Base-by-base conservation (phyloP, 2,797 vertebrate genomes). In the Kryptolebias ocellatus region DNA sequence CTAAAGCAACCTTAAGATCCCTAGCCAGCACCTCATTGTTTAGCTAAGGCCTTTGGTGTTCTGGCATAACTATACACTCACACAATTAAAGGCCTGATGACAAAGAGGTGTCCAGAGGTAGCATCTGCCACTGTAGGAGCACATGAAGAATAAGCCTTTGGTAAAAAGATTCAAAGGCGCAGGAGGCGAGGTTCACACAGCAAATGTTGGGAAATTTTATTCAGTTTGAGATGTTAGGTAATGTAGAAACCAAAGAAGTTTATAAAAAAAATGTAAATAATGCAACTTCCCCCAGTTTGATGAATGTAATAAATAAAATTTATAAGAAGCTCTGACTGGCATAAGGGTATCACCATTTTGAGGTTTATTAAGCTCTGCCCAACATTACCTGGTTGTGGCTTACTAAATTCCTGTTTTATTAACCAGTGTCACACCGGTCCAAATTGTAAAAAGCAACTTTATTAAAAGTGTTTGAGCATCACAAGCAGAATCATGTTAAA, bases 1-100 rank as follows among this genome's bases (percentile, higher is more conserved):
- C 27, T 66, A 57, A 77, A 61, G 44, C 52, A 71, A 39, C 31
- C 45, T 24, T 80, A 78, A 76, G 74, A 87, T 80, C 78, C 31
- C 2, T 20, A 61, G 79, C 82, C 81, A 83, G 59, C 54, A 60
- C 78, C 53, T 72, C 20, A 69, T 80, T 42, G 1, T 79, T 87
- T 60, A 59, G 72, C 72, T 80, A 44, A 79, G 54, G 64, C 72
- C 54, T 69, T 29, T 59, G 73, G 66, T 76, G 74, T 74, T 53
- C 72, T 86, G 67, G 72, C 73, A 72, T 44, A 53, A 60, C 66
- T 8, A 64, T 59, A 47, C 12, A 59, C 29, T 53, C 49, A 55
- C 49, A 42, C 47, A 27, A 59, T 63, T 15, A 53, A 83, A 57
- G 58, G 67, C 39, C 59, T 29, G 58, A 76, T 76, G 56, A 78